These are phyloP conservation scores for Myotis lucifugus DNA, from an alignment of 2,113 vertebrate species.

Conservation along the genomic window DNA sequence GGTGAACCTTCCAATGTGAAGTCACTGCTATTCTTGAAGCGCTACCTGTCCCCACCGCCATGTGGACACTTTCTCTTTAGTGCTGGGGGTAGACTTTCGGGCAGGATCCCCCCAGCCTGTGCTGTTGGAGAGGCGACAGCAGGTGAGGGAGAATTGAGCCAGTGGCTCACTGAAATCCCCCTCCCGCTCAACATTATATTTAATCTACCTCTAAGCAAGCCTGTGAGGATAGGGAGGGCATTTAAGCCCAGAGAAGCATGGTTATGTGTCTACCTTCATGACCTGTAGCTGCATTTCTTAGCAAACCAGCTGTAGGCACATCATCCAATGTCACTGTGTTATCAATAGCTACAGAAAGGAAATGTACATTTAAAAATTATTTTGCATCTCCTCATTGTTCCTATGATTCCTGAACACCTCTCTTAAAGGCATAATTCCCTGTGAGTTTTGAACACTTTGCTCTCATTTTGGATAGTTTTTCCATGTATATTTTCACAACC, in stretches of 20 bases:
- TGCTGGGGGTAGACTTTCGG: not conserved
- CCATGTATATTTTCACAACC: not conserved
- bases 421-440: not conserved
- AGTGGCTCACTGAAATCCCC: not conserved
- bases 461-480: not conserved
- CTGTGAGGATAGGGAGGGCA: not conserved
- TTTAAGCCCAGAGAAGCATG: not conserved
- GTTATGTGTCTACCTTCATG: not conserved
- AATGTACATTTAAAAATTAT: not conserved
- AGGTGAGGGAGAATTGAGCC: not conserved
- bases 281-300: not conserved
- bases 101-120: rapidly evolving
- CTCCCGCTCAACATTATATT: not conserved
- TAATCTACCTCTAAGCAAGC: not conserved
- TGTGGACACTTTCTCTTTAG: not conserved
- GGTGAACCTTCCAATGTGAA: rapidly evolving
- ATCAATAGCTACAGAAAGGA: not conserved
- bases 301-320: not conserved
- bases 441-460: not conserved
- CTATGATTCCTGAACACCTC: not conserved
- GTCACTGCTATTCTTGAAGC: not conserved
- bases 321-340: not conserved
- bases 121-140: not conserved
- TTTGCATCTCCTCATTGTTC: not conserved
- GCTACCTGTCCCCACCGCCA: not conserved